These are phyloP conservation scores for Melanogrammus aeglefinus DNA, from an alignment of 2,797 vertebrate genomes.

Conservation along the genomic window DNA sequence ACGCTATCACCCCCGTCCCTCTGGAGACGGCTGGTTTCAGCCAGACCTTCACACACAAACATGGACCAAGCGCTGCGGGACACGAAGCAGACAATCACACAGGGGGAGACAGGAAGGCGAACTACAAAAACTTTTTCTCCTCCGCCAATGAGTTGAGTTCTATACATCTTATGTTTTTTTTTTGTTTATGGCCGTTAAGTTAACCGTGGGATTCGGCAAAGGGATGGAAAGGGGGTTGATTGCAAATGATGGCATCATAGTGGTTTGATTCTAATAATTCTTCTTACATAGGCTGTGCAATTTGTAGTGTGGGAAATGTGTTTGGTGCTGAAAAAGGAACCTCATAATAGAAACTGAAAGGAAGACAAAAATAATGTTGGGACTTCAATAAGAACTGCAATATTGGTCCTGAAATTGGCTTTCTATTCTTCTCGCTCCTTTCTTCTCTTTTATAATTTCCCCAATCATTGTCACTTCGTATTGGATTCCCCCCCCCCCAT, in stretches of 20 bases:
- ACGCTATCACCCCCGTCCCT: conserved; percentile 62
- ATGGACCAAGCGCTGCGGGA: conserved; percentile 44
- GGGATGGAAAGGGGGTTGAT: conserved; percentile 1
- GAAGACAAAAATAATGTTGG: conserved; percentile 38
- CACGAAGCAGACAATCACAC: background rate
- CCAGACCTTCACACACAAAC: conserved; percentile 54
- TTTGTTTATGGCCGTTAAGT: background rate
- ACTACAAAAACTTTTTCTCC: background rate
- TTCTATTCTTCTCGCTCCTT: conserved; percentile 7
- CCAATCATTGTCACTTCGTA: conserved; percentile 1
- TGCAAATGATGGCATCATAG: background rate
- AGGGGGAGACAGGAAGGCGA: conserved; percentile 15
- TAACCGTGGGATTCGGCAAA: background rate
- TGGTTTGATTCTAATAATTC: background rate
- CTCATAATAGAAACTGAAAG: conserved; percentile 35
- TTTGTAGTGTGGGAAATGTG: conserved; percentile 32
- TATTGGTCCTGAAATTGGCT: conserved; percentile 17
- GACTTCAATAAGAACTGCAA: conserved; percentile 29
- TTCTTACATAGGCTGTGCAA: background rate
- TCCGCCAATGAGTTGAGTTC: background rate
- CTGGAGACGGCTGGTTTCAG: conserved; percentile 55
- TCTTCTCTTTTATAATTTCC: conserved; percentile 10
- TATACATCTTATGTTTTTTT: background rate
- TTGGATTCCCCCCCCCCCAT: background rate
- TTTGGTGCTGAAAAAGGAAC: conserved; percentile 43